These are phyloP conservation scores for Clytia hemisphaerica DNA, from an alignment of 30 jellyfish, hydroid and myxozoan species.

Conservation along the genomic window DNA sequence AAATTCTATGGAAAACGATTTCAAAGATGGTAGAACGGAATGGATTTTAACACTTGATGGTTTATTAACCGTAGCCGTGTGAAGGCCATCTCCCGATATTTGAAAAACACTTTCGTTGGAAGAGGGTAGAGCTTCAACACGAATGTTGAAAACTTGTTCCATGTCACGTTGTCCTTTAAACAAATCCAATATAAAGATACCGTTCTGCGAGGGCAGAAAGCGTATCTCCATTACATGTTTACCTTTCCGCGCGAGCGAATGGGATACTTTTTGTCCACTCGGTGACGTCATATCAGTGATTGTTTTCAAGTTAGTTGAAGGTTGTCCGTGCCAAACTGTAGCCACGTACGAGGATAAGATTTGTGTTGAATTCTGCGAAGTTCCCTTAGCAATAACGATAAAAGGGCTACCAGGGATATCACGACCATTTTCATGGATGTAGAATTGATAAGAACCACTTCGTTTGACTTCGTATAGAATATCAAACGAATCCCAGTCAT, in stretches of 20 bases:
- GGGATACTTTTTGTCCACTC: constrained; percentile 37
- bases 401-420: constrained; percentile 56
- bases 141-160: not conserved
- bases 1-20: constrained; percentile 61
- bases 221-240: constrained; percentile 44
- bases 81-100: constrained; percentile 14
- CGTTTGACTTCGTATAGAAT: constrained; percentile 56
- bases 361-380: not conserved
- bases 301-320: not conserved
- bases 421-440: constrained; percentile 52
- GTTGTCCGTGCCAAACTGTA: constrained; percentile 54
- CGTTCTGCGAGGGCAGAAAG: constrained; percentile 47
- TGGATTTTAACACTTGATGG: constrained; percentile 7
- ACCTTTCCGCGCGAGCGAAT: constrained; percentile 52
- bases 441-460: constrained; percentile 51
- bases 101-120: not conserved
- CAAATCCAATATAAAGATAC: constrained; percentile 10
- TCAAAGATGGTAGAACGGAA: not conserved
- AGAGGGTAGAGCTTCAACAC: not conserved
- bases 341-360: too few relatives aligned
- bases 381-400: not conserved
- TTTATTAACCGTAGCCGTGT: not conserved
- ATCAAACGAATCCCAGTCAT: constrained; percentile 56
- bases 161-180: not conserved
- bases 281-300: constrained; percentile 38